These are phyloP conservation scores for Sinotaia quadrata DNA, from an alignment of 2,888 invertebrate species.

Conservation along the genomic window DNA sequence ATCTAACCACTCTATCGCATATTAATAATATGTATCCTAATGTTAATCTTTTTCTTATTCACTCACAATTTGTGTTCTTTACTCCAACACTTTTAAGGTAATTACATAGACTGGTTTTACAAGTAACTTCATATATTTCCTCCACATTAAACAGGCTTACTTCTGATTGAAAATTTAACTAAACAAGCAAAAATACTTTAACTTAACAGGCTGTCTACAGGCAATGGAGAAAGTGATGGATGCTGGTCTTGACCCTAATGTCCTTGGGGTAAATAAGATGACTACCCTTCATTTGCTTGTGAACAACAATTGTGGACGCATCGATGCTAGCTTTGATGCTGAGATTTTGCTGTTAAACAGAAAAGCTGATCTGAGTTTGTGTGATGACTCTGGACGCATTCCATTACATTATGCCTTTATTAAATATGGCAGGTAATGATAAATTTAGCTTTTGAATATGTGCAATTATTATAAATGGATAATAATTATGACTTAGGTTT, in stretches of 20 bases:
- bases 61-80: too few species aligned
- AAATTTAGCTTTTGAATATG: not conserved
- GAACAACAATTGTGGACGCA: constrained; percentile 63
- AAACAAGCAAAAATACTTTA: not conserved
- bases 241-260: constrained; percentile 47
- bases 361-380: constrained; percentile 59
- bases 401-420: constrained; percentile 74
- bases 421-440: constrained; percentile 56
- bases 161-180: too few species aligned
- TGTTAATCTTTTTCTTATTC: too few species aligned
- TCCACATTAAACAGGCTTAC: too few species aligned
- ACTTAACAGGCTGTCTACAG: not conserved
- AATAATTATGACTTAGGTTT: too few species aligned
- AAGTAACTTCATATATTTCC: too few species aligned
- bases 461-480: not conserved
- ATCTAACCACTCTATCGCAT: too few species aligned
- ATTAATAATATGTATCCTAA: too few species aligned
- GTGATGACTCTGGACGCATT: constrained; percentile 65
- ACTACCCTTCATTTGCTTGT: constrained; percentile 73
- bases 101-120: too few species aligned
- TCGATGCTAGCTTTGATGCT: constrained; percentile 69
- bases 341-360: constrained; percentile 69
- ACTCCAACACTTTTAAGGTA: too few species aligned
- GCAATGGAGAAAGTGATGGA: constrained; percentile 22
- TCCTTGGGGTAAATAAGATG: constrained; percentile 45